Base-by-base conservation (phyloP, 2,113 vertebrate genomes). In the Pterocles burchelli region DNA sequence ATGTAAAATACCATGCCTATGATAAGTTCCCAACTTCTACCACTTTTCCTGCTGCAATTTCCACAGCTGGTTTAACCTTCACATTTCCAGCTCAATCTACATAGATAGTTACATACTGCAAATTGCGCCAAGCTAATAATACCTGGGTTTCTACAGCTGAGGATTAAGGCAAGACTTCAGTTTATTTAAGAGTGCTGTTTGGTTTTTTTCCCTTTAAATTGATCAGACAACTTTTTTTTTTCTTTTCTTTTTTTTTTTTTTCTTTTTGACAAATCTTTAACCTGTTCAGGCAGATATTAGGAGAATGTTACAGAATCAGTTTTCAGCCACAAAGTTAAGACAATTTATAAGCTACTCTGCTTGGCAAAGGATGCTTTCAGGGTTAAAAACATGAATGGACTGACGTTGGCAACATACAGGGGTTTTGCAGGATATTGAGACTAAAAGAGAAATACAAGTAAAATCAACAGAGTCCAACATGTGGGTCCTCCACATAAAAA, bases 201-300 rank as follows among this genome's bases (percentile, higher is more conserved):
- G 57, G 0, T 17, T 88, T 76, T 43, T 61, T 76, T 54, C 28
- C 70, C 88, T 90, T 94, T 84, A 65, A 78, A 95, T 71, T 92
- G 65, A 52, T 87, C 67, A 91, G 46, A 94, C 43, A 92, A 66
- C 41, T 41, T 41, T 41, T 41, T 41, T 41, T 41, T 38, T 49
- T 8, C 8, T 54, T 83, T 83, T 97, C 51, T 34, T 38, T 49
- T 8, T 10, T 54, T 83, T 83, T 97, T 62, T 34, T 38, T 41
- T 41, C 14, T 59, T n/a, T 66, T 93, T 95, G 41, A 74, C 81
- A 95, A 86, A 88, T 95, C 73, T 94, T 95, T 95, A 95, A 96
- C 72, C 66, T 91, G 62, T 93, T 88, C 52, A 83, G 91, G 90
- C 48, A 94, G 5, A 5, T 66, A 86, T 80, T 78, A 79, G 63